These are phyloP conservation scores for Heliothis peltigera DNA, from an alignment of 2,888 invertebrate genomes.

Conservation along the genomic window DNA sequence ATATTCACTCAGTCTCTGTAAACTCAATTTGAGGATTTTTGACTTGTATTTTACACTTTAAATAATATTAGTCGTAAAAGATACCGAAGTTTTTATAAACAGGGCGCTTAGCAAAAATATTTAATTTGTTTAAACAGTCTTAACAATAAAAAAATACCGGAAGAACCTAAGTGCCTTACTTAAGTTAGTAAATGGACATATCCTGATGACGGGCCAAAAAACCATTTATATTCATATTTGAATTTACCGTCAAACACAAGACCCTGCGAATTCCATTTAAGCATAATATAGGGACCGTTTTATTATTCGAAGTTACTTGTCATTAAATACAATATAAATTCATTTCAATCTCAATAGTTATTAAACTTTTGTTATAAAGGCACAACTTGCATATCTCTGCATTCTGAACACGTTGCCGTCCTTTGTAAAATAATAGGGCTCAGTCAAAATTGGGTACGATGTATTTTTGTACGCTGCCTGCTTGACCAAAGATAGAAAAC, in stretches of 20 bases:
- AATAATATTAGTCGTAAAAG: too few species aligned
- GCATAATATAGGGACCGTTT: conserved; percentile 1
- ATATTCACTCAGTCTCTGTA: background rate
- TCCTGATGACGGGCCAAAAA: conserved; percentile 5
- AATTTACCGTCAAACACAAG: background rate
- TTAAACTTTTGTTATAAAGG: background rate
- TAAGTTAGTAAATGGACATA: conserved; percentile 35
- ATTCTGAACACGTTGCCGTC: conserved; percentile 13
- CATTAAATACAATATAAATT: conserved; percentile 9
- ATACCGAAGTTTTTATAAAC: background rate
- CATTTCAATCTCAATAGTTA: conserved; percentile 3
- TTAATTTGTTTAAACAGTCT: too few species aligned
- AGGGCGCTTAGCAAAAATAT: conserved; percentile 30
- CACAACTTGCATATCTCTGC: conserved; percentile 9
- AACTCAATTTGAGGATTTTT: background rate
- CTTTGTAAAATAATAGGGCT: conserved; percentile 28
- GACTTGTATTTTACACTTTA: background rate
- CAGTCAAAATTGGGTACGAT: conserved; percentile 21
- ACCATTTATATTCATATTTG: conserved; percentile 33
- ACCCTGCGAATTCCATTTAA: conserved; percentile 9
- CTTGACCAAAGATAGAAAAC: conserved; percentile 4
- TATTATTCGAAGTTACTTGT: conserved; percentile 9
- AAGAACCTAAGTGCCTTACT: conserved; percentile 67
- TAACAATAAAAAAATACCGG: conserved; percentile 65
- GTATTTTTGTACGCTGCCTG: conserved; percentile 13